Conservation (phyloP, 2,797 vertebrate genomes). For the Chelidonichthys spinosus region DNA sequence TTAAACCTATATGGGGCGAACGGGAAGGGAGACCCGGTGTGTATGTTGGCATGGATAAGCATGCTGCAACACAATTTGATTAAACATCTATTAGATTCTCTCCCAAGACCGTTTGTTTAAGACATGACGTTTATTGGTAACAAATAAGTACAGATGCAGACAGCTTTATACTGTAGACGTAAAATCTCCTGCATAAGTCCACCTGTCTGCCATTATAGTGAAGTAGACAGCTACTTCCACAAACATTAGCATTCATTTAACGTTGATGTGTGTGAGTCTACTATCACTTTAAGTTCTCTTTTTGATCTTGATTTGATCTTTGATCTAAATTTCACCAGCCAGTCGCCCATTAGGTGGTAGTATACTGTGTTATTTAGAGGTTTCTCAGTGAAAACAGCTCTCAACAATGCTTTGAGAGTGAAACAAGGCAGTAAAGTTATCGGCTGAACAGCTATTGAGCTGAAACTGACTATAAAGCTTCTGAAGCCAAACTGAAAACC, state of each 20-base stretch:
- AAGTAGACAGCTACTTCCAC: too few species aligned
- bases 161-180: constrained; percentile 20
- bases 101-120: constrained; percentile 44
- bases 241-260: background rate
- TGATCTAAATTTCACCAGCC: too few species aligned
- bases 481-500: too few species aligned
- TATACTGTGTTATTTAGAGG: too few species aligned
- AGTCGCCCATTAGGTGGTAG: too few species aligned
- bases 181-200: background rate
- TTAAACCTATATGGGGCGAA: constrained; percentile 19
- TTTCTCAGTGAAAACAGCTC: too few species aligned
- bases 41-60: constrained; percentile 6
- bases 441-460: background rate
- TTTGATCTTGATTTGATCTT: too few species aligned
- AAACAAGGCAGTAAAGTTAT: background rate
- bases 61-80: constrained; percentile 36
- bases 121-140: constrained; percentile 44
- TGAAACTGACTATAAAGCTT: background rate
- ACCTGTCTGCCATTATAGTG: background rate
- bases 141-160: constrained; percentile 45
- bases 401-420: too few species aligned
- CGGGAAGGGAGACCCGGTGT: constrained; percentile 6
- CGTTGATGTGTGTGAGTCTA: too few species aligned
- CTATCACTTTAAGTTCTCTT: background rate
- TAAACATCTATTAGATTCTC: constrained; percentile 48